A percentile compares a stretch with the other conserved stretches of the same genome.
Conservation (phyloP, 2,113 vertebrate species). For the Bufo bufo region DNA sequence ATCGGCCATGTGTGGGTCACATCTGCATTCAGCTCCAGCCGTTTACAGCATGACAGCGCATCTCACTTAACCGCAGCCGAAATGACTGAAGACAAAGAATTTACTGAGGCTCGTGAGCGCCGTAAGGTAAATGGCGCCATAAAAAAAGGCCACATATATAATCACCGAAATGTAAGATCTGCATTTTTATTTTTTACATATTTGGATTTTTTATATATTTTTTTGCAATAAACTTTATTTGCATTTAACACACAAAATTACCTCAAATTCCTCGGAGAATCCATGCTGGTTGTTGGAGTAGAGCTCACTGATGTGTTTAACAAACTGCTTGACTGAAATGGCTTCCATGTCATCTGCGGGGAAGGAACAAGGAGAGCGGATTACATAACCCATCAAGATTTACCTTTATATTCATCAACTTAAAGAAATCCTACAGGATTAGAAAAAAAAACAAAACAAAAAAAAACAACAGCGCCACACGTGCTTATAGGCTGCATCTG, state of each 20-base stretch:
- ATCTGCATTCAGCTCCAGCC: conserved; percentile 27
- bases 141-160: conserved; percentile 25
- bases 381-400: neutral
- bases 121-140: conserved; percentile 23
- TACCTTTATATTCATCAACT: no score
- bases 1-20: conserved; percentile 34
- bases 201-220: neutral
- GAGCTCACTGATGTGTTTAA: conserved; percentile 88
- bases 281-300: conserved; percentile 89
- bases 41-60: conserved; percentile 12
- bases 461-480: neutral
- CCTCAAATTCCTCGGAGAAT: conserved; percentile 94
- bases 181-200: neutral
- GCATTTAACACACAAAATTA: conserved; percentile 62
- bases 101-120: conserved; percentile 5
- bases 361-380: neutral
- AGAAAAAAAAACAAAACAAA: no score
- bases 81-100: conserved; percentile 34
- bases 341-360: conserved; percentile 93
- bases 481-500: neutral
- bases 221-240: neutral
- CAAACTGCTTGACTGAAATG: conserved; percentile 88
- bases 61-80: conserved; percentile 41
- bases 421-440: neutral
- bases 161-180: conserved; percentile 17